Evolutionary conservation across 2,113 vertebrate genomes (phyloP), one percentile per base, ranked within the genome.

Genomic region (Myiozetetes cayanensis): DNA sequence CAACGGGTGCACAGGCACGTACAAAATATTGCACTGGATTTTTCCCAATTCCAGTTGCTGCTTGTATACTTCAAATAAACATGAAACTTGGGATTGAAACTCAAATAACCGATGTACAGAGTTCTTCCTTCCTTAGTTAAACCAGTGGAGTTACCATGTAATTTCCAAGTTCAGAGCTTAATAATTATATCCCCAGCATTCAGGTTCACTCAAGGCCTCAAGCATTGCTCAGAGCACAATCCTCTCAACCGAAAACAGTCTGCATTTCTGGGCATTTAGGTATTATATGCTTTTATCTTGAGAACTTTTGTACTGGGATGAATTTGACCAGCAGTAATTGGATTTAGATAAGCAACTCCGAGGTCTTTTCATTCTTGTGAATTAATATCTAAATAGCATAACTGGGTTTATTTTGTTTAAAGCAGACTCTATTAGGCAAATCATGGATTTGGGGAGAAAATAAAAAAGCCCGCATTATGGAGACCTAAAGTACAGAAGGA

Each of bases 321-420:
- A 85, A 92, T 96, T 92, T 92, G 95, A 92, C 92, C 85, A 94
- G 75, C 50, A 94, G 79, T 95, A 96, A 95, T 92, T 95, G 86
- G 91, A 96, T 96, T 95, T 93, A 95, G 96, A 94, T 95, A 94
- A 96, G 95, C 62, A 94, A 96, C 70, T 87, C 59, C 39, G 27
- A 93, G 65, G 68, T 27, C 81, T 89, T 89, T 90, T 84, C 83
- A 90, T 80, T 92, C 83, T 55, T 78, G 19, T 67, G 79, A 89
- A 90, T 95, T 78, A 80, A 78, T 87, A 94, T 43, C 93, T 91
- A 90, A 95, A 95, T 79, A 88, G 74, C 50, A 79, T 77, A 95
- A 83, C 52, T 68, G 39, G 33, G 55, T 81, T 93, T 91, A 62
- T 87, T 91, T 93, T 95, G 59, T 90, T 93, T 95, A 96, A 95